Conservation (phyloP, 2,113 vertebrate genomes). For the Lasiurus cinereus region DNA sequence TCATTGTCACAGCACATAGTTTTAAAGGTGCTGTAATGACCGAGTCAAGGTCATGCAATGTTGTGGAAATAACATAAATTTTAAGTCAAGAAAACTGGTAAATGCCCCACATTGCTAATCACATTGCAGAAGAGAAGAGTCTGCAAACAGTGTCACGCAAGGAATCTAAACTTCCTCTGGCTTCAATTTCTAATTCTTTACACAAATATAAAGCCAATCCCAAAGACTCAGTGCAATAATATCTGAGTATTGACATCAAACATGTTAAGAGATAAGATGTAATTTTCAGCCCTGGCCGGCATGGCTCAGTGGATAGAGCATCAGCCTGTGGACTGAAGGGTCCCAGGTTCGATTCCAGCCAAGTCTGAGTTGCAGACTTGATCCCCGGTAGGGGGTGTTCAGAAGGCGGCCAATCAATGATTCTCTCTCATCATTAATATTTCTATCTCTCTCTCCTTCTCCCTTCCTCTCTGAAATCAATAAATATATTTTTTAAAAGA, state of each 20-base stretch:
- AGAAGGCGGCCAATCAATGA: no score
- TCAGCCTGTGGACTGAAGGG: no score
- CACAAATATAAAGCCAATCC: background rate
- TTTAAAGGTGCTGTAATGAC: background rate
- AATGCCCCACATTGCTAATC: background rate
- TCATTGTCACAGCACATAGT: background rate
- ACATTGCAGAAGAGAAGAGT: background rate
- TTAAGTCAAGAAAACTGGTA: background rate
- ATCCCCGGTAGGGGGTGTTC: no score
- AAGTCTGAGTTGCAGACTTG: no score
- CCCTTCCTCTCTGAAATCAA: no score
- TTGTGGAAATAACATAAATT: background rate
- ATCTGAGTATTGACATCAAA: conserved; percentile 14
- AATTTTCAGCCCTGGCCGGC: background rate
- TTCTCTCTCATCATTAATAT: no score
- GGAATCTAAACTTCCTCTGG: background rate
- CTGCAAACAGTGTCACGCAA: background rate
- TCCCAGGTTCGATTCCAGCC: no score
- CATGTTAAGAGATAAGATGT: background rate
- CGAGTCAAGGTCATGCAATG: background rate
- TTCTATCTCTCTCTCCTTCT: no score
- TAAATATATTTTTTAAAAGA: no score
- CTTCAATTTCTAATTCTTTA: conserved; percentile 35
- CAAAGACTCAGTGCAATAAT: background rate
- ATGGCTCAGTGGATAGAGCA: no score